These are phyloP conservation scores for Mastomys natalensis DNA, from an alignment of 2,113 vertebrate genomes.

Conservation along the genomic window DNA sequence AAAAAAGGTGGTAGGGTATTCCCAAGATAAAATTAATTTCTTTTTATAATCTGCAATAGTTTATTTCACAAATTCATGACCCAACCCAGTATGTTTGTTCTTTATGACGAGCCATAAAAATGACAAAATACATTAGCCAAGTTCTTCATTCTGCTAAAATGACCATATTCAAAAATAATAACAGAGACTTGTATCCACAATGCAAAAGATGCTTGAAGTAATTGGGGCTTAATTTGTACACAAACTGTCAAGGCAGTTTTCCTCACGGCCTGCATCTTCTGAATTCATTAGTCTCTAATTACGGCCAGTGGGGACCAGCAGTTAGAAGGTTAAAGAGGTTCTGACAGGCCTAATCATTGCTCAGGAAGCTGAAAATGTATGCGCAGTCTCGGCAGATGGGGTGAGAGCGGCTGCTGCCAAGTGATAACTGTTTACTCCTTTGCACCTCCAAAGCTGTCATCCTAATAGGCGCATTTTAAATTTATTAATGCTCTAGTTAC, in stretches of 20 bases:
- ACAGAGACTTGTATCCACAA: slow-evolving; percentile 92
- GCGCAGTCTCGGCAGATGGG: slow-evolving; percentile 97
- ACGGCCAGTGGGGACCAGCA: slow-evolving; percentile 98
- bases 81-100: slow-evolving; percentile 84
- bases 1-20: slow-evolving; percentile 84
- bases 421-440: slow-evolving; percentile 97
- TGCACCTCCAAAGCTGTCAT: slow-evolving; percentile 97
- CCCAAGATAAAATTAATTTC: slow-evolving; percentile 87
- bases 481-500: slow-evolving; percentile 93
- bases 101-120: slow-evolving; percentile 90
- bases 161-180: slow-evolving; percentile 93
- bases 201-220: slow-evolving; percentile 94
- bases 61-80: slow-evolving; percentile 90
- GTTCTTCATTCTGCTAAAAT: slow-evolving; percentile 90
- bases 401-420: slow-evolving; percentile 95
- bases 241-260: slow-evolving; percentile 95
- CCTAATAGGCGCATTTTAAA: slow-evolving; percentile 95
- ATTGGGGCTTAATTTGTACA: slow-evolving; percentile 96
- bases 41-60: slow-evolving; percentile 87
- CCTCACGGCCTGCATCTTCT: slow-evolving; percentile 97
- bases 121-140: slow-evolving; percentile 91
- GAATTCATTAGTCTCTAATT: slow-evolving; percentile 99
- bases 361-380: slow-evolving; percentile 98
- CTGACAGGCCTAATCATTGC: slow-evolving; percentile 98
- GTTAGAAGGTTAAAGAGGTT: slow-evolving; percentile 99